phyloP scores from a whole-genome alignment of 2,888 invertebrate genomes.

The Parnassius orleans region DNA sequence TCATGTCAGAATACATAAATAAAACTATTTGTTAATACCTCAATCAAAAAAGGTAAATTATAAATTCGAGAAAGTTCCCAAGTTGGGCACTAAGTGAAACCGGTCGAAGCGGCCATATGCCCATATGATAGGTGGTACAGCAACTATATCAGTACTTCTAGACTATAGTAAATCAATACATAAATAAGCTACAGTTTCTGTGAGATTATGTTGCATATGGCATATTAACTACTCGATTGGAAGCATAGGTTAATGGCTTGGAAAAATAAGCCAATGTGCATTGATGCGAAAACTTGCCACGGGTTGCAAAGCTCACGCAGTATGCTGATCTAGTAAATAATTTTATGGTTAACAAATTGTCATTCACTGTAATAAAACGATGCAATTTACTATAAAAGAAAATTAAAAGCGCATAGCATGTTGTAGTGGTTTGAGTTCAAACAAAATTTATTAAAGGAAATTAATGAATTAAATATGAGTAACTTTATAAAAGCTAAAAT shows the following conservation, averaged over 20 bases:
- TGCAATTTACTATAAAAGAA: no score
- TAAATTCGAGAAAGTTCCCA: conserved; percentile 62
- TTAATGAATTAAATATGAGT: not conserved
- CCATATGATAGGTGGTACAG: conserved; percentile 45
- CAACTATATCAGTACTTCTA: conserved; percentile 54
- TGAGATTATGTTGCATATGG: conserved; percentile 41
- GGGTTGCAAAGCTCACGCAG: conserved; percentile 50
- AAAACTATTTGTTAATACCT: not conserved
- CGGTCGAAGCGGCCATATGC: conserved; percentile 54
- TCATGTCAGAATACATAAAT: no score
- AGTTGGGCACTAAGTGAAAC: conserved; percentile 52
- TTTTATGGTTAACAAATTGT: no score
- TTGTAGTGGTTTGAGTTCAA: no score
- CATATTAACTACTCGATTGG: conserved; percentile 53
- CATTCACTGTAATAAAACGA: no score
- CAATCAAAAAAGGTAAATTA: conserved; percentile 39
- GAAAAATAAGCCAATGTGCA: conserved; percentile 62
- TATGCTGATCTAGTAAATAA: no score
- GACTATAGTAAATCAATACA: conserved; percentile 39
- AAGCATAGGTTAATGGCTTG: conserved; percentile 53
- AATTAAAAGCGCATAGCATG: no score
- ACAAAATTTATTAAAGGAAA: no score
- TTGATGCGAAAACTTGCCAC: conserved; percentile 59
- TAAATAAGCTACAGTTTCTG: conserved; percentile 16
- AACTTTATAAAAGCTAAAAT: not conserved